Base-by-base conservation (phyloP, 1,140 invertebrate genomes). In the Drosophila insularis region DNA sequence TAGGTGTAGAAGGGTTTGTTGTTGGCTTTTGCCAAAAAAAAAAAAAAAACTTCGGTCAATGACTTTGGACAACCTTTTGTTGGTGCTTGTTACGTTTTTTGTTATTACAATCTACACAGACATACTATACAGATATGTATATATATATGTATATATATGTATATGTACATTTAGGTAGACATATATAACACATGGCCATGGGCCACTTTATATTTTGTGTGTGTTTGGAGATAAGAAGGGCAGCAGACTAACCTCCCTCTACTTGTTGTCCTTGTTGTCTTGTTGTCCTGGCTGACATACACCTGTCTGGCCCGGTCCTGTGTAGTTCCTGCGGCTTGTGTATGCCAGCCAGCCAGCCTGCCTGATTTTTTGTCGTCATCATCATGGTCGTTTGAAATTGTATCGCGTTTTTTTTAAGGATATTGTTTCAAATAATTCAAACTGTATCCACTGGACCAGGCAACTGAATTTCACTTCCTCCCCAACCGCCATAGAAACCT, bases 391-490 rank as follows among this genome's bases (percentile, higher is more conserved):
- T 89, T 82, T 89, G 78, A 89, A 89, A 90, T 87, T 87, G 82
- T 90, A 89, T 90, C 71, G 79, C 79, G 79, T 82, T 86, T 90
- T 90, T 90, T 50, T 46, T 90, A 90, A 89, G 84, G 81, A 90
- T 90, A 90, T 90, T 90, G 89, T 90, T 90, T 90, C 89, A 90
- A 90, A 90, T 90, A 90, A 90, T 90, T 90, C 89, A 86, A 90
- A 80, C 73, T 80, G 68, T 69, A 71, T 53, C 63, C n/a, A 40
- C 8, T 50, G 62, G 61, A 73, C 62, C 71, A 58, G 19, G 6
- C 43, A 19, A n/a, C 70, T 55, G 60, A 23, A 31, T 31, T 14
- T 13, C 60, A 61, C 19, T 2, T 2, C 14, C 19, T 11, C 1
- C 8, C 8, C 7, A n/a, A n/a, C 10, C 31, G 27, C 10, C 37